phyloP scores from a whole-genome alignment of 2,888 invertebrate species.

The Hypsopygia costalis region DNA sequence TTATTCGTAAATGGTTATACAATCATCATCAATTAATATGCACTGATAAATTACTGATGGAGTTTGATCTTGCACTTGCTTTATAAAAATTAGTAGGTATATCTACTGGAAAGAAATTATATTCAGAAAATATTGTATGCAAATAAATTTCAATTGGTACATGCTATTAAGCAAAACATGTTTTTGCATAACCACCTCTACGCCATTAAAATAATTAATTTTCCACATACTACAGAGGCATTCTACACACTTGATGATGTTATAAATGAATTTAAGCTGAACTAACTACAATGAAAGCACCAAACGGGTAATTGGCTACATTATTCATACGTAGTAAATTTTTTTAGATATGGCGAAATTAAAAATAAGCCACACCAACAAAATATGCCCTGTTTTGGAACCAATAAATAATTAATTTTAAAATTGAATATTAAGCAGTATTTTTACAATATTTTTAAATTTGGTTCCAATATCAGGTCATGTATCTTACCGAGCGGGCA shows the following conservation, averaged over 20 bases:
- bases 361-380: constrained; percentile 64
- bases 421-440: not conserved
- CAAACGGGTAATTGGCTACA: constrained; percentile 39
- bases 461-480: constrained; percentile 43
- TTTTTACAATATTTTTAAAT: constrained; percentile 14
- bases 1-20: too few relatives aligned
- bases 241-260: constrained; percentile 45
- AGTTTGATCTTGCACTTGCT: constrained; percentile 55
- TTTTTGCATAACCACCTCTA: constrained; percentile 21
- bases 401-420: constrained; percentile 20
- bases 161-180: constrained; percentile 48
- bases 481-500: constrained; percentile 89
- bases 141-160: constrained; percentile 42
- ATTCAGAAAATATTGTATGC: constrained; percentile 40
- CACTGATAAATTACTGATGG: not conserved
- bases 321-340: constrained; percentile 32
- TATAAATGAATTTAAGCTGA: constrained; percentile 20
- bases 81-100: constrained; percentile 41
- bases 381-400: constrained; percentile 52
- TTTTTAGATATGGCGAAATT: constrained; percentile 39
- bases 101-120: constrained; percentile 52
- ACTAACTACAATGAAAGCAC: constrained; percentile 38
- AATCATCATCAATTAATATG: too few relatives aligned
- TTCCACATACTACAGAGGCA: constrained; percentile 28
- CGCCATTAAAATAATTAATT: constrained; percentile 21